Percentiles rank a stretch among this genome's conserved stretches.
Evolutionary conservation across 2,888 invertebrate genomes (phyloP).

Genomic region (Microplitis manilae): DNA sequence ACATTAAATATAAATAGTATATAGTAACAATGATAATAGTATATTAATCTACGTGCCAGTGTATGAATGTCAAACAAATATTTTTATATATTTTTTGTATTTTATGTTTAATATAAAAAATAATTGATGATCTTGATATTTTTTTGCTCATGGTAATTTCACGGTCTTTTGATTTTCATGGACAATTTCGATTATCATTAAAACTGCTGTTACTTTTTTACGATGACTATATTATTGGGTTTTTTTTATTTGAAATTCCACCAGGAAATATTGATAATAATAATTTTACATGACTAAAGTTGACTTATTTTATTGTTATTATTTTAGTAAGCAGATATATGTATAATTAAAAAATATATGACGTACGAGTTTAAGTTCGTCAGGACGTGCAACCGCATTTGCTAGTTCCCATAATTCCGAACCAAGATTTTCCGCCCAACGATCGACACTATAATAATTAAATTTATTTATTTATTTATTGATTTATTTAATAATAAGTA

Average conservation of each 20-base stretch:
- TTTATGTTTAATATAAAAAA: neutral
- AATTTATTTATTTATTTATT: constrained; percentile 4
- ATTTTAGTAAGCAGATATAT: neutral
- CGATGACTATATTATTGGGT: too few relatives aligned
- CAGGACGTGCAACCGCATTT: constrained; percentile 82
- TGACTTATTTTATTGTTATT: neutral
- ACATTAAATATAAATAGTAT: constrained; percentile 1
- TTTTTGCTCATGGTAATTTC: neutral
- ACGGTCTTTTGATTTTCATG: neutral
- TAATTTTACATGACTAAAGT: neutral
- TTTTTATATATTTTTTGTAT: neutral
- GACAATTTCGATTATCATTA: neutral
- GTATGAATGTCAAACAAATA: neutral
- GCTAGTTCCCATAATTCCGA: constrained; percentile 86
- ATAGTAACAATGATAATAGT: neutral
- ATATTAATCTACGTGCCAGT: neutral
- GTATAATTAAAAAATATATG: neutral
- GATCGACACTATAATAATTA: constrained; percentile 77
- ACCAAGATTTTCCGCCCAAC: constrained; percentile 86
- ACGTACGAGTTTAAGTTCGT: constrained; percentile 83
- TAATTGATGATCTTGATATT: neutral
- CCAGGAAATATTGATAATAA: neutral
- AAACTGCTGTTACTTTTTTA: too few relatives aligned
- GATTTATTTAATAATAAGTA: neutral
- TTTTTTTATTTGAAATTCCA: neutral